These are phyloP conservation scores for Trachelus stipa DNA, from an alignment of 2,888 invertebrate genomes.

Conservation along the genomic window DNA sequence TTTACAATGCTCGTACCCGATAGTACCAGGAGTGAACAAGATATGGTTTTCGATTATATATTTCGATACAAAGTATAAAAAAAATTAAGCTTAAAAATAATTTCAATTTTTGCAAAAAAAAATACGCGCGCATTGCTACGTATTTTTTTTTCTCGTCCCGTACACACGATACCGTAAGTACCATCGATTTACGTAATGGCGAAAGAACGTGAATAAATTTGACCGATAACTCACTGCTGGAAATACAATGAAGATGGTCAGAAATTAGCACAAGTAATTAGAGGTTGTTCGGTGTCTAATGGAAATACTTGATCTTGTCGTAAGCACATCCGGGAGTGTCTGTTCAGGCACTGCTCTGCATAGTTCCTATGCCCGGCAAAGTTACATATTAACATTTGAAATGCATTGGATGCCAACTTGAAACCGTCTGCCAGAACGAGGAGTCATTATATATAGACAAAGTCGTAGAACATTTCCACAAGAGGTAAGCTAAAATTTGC, in stretches of 20 bases:
- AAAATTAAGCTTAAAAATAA: neutral
- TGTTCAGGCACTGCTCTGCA: neutral
- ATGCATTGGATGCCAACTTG: neutral
- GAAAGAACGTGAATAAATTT: neutral
- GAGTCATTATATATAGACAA: neutral
- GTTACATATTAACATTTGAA: neutral
- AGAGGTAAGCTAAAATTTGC: neutral
- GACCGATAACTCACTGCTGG: neutral
- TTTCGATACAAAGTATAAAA: neutral
- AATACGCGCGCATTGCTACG: neutral
- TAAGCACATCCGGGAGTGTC: neutral
- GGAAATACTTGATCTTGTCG: neutral
- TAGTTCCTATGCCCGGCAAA: neutral
- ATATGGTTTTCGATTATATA: neutral
- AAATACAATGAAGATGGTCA: neutral
- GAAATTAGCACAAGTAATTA: neutral
- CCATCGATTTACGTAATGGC: neutral
- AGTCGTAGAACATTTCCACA: neutral
- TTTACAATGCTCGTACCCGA: neutral
- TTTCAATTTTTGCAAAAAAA: neutral
- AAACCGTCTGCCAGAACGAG: neutral
- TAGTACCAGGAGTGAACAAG: neutral
- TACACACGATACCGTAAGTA: neutral
- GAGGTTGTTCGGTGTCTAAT: neutral
- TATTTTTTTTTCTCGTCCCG: neutral